Evolutionary conservation across 2,797 vertebrate species (phyloP).

Genomic region (Morus bassanus): DNA sequence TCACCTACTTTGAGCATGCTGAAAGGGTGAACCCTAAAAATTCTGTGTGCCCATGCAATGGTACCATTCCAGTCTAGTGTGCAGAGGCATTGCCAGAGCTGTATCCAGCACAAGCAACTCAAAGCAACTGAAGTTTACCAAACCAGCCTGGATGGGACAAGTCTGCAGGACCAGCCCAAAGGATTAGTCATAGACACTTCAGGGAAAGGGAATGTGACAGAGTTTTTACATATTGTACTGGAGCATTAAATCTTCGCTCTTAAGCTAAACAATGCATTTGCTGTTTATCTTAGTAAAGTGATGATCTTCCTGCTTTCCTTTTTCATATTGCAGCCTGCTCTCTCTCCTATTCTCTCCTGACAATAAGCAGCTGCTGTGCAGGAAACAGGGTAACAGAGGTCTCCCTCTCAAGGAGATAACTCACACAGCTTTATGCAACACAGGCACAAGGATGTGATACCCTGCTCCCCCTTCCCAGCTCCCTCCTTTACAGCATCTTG

Average conservation of each 20-base stretch:
- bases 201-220: background rate
- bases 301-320: constrained; percentile 59
- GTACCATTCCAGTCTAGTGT: background rate
- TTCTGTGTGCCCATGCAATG: background rate
- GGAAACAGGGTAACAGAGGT: constrained; percentile 38
- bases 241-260: constrained; percentile 24
- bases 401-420: constrained; percentile 16
- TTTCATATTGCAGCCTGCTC: background rate
- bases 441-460: background rate
- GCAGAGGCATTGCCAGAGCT: background rate
- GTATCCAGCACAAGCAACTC: background rate
- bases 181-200: background rate
- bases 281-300: constrained; percentile 52
- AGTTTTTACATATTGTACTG: background rate
- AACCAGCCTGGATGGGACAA: background rate
- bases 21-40: background rate
- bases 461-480: background rate
- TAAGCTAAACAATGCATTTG: constrained; percentile 25
- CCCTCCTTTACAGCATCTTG: background rate
- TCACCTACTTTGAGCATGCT: background rate
- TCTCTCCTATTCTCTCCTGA: constrained; percentile 30
- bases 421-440: background rate
- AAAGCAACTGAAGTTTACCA: background rate
- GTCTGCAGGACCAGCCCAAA: background rate
- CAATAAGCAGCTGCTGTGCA: constrained; percentile 42